These are phyloP conservation scores for Acronicta psi DNA, from an alignment of 2,888 invertebrate genomes.

Conservation along the genomic window DNA sequence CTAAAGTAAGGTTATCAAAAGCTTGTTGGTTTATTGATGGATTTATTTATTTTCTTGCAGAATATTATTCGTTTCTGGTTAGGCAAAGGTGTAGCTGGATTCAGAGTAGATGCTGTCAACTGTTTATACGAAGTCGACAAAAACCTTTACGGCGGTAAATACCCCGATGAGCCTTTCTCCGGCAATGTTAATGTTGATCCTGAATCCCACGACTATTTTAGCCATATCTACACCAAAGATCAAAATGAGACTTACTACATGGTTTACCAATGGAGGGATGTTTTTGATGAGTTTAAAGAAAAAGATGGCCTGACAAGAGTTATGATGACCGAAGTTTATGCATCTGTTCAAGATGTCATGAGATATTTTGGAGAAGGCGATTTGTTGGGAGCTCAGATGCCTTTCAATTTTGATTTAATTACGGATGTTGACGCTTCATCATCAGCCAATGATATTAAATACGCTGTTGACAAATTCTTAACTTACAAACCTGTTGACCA, in stretches of 20 bases:
- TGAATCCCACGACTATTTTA: constrained; percentile 87
- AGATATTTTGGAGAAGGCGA: constrained; percentile 90
- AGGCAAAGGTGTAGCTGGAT: constrained; percentile 95
- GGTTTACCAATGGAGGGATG: constrained; percentile 90
- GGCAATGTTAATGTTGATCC: constrained; percentile 79
- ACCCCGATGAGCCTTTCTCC: constrained; percentile 89
- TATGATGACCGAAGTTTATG: constrained; percentile 94
- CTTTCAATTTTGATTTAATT: constrained; percentile 94
- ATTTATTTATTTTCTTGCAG: constrained; percentile 68
- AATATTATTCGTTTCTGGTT: constrained; percentile 94
- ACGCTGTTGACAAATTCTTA: constrained; percentile 90
- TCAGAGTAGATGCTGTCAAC: constrained; percentile 94
- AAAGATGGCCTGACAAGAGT: constrained; percentile 86
- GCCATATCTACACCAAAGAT: constrained; percentile 91
- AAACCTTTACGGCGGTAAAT: constrained; percentile 76
- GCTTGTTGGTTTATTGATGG: no score
- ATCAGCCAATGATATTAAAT: constrained; percentile 89
- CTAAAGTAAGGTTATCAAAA: no score
- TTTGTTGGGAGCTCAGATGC: constrained; percentile 91
- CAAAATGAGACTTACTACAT: constrained; percentile 90
- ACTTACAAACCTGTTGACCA: constrained; percentile 89
- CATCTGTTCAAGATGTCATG: constrained; percentile 89
- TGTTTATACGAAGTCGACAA: constrained; percentile 90
- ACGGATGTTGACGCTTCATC: constrained; percentile 89
- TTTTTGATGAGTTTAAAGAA: constrained; percentile 89